Conservation (phyloP, 2,113 vertebrate genomes). For the Oxyruncus cristatus region DNA sequence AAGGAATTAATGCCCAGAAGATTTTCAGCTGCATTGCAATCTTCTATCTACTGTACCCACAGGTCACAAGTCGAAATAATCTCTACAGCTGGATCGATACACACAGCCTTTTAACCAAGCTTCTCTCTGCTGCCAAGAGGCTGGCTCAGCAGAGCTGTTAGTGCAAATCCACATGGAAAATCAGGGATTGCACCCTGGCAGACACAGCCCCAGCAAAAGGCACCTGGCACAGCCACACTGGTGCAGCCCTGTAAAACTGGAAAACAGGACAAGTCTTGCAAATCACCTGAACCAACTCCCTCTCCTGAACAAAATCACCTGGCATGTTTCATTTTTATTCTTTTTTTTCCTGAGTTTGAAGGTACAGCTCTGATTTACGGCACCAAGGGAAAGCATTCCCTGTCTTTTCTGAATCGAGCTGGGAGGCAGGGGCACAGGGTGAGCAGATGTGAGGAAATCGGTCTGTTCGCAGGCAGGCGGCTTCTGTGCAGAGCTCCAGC, state of each 20-base stretch:
- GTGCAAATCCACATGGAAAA: neutral
- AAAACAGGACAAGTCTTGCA: rapidly evolving
- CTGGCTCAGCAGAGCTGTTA: neutral
- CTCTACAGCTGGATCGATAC: neutral
- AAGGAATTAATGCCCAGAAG: neutral
- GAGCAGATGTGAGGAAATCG: neutral
- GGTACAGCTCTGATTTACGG: neutral
- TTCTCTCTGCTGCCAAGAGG: neutral
- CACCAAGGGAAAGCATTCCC: neutral
- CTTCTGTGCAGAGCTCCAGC: neutral
- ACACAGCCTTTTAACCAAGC: neutral
- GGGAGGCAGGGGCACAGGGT: neutral
- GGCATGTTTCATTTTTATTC: too few relatives aligned
- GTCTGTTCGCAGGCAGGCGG: neutral
- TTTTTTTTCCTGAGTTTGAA: neutral
- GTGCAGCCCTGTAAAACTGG: neutral
- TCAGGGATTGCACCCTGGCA: neutral
- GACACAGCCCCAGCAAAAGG: neutral
- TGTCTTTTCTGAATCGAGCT: neutral
- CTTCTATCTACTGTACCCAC: neutral
- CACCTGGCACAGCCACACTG: neutral
- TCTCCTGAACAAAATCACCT: neutral
- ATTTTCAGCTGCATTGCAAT: neutral
- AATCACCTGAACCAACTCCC: neutral
- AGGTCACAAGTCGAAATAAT: neutral